These are phyloP conservation scores for Anagrus nilaparvatae DNA, from an alignment of 1,140 invertebrate genomes.

Conservation along the genomic window DNA sequence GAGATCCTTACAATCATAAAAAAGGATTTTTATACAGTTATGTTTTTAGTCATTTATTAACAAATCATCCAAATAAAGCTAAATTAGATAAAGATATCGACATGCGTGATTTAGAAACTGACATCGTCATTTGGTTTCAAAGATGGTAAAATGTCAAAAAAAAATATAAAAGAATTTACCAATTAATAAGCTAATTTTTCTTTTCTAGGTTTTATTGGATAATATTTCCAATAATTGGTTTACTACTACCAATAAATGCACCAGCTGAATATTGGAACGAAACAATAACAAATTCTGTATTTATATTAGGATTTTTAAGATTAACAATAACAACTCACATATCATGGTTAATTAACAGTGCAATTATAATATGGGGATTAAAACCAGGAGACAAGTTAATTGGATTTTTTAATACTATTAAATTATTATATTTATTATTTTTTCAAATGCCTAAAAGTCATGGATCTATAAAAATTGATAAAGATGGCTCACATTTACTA, in stretches of 20 bases:
- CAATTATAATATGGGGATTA: constrained; percentile 58
- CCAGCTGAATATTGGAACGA: constrained; percentile 68
- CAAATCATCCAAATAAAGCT: constrained; percentile 61
- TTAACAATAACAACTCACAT: constrained; percentile 49
- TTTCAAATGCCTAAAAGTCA: constrained; percentile 31
- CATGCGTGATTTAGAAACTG: constrained; percentile 72
- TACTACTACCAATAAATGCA: constrained; percentile 61
- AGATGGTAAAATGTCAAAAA: constrained; percentile 44
- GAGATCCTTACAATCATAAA: constrained; percentile 81
- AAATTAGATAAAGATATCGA: constrained; percentile 64
- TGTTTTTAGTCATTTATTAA: constrained; percentile 55
- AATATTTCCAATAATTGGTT: constrained; percentile 51
- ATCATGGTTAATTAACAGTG: constrained; percentile 61
- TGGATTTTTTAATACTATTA: constrained; percentile 23
- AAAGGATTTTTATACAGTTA: constrained; percentile 83
- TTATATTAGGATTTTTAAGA: constrained; percentile 57
- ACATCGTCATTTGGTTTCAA: constrained; percentile 81
- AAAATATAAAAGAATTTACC: background rate
- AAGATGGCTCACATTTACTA: constrained; percentile 19
- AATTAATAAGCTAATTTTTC: constrained; percentile 6
- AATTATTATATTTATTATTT: constrained; percentile 27
- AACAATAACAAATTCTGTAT: constrained; percentile 45
- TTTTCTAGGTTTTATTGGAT: constrained; percentile 58
- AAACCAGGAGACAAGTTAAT: constrained; percentile 60
- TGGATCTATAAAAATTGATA: constrained; percentile 27